Evolutionary conservation across 2,888 invertebrate species (phyloP), one percentile per base, ranked within the genome.

Genomic region (Brachypalpus laphriformis): DNA sequence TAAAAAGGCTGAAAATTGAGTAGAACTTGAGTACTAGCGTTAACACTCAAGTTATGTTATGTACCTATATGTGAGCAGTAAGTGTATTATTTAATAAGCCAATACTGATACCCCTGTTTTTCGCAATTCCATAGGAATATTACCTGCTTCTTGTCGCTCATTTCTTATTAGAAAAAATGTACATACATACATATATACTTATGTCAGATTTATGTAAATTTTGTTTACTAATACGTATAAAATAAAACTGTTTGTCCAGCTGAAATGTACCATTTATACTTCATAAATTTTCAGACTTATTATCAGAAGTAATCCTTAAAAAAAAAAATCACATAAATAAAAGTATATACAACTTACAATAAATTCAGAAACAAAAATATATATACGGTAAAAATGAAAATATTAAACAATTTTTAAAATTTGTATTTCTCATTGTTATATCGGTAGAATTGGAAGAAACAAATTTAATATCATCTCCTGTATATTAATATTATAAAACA

Each of bases 1-100:
- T 14, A 54, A 40, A 71, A 65, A 75, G 20, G 56, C 66, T 45
- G 40, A 81, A 66, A 68, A 47, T 82, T n/a, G 31, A 3, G n/a
- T n/a, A n/a, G n/a, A n/a, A n/a, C n/a, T 11, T 57, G 8, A 7
- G 40, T 14, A 9, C 28, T 28, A 45, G 11, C 6, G 28, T 3
- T 5, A 61, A 61, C 25, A 25, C 6, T 25, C 22, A 49, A 49
- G 22, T 49, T 25, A 45, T 42, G n/a, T 7, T 2, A 45, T 28
- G 3, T 31, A 8, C 6, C 5, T 8, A 31, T 31, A 31, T 61
- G 37, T 59, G n/a, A 20, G 18, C n/a, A 18, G 11, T 56, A 37
- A 37, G 11, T 59, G n/a, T 56, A 18, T 34, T 18, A 34, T 6
- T 31, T 20, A 31, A 16, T 56, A 56, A 34, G 54, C 34, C 14